phyloP scores from a whole-genome alignment of 2,888 invertebrate genomes.

The Eupithecia tripunctaria region DNA sequence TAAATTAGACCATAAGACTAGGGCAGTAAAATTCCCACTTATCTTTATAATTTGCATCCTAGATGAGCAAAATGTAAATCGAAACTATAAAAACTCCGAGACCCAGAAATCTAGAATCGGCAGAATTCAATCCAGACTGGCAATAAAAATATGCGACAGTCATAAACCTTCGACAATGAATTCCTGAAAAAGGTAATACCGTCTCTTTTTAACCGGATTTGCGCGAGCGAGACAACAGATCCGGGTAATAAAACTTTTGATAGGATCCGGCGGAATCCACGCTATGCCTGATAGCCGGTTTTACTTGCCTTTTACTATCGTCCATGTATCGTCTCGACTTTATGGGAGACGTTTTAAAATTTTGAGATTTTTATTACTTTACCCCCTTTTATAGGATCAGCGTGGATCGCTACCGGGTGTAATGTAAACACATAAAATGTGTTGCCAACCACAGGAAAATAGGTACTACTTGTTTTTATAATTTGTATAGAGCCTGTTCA shows the following conservation, averaged over 20 bases:
- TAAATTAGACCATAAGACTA: background rate
- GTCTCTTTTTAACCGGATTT: conserved; percentile 72
- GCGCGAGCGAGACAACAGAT: conserved; percentile 74
- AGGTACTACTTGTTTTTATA: background rate
- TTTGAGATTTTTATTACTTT: conserved; percentile 69
- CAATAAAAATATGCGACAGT: conserved; percentile 82
- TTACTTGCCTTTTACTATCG: conserved; percentile 59
- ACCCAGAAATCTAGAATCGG: conserved; percentile 52
- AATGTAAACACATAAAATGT: conserved; percentile 38
- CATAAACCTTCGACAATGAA: conserved; percentile 83
- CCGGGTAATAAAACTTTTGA: conserved; percentile 80
- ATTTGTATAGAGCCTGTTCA: too few relatives aligned
- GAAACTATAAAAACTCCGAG: conserved; percentile 43
- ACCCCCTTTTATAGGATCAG: conserved; percentile 56
- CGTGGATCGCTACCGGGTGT: conserved; percentile 48
- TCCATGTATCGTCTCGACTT: conserved; percentile 72
- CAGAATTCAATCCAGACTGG: conserved; percentile 71
- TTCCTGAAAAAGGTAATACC: conserved; percentile 81
- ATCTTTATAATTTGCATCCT: background rate
- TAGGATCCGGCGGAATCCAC: conserved; percentile 77
- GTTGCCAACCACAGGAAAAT: conserved; percentile 3
- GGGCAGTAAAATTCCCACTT: background rate
- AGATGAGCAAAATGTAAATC: conserved; percentile 30
- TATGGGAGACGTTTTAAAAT: conserved; percentile 71
- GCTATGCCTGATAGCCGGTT: conserved; percentile 77